These are phyloP conservation scores for Drosophila lacicola DNA, from an alignment of 2,888 invertebrate species.

Conservation along the genomic window DNA sequence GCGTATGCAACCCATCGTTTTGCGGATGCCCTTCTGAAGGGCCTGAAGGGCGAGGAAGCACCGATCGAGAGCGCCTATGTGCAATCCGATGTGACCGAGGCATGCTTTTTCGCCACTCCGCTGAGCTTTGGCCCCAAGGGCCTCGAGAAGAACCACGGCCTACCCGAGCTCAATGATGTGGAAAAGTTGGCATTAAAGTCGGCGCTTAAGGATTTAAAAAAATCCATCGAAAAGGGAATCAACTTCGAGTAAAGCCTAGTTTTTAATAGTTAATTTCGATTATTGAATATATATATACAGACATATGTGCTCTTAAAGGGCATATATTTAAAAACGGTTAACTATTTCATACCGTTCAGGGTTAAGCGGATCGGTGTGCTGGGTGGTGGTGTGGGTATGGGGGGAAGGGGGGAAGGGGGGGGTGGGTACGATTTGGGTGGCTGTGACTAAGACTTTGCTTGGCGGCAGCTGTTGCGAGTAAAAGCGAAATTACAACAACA, in stretches of 20 bases:
- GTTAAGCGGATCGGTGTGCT: not conserved
- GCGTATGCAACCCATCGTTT: constrained; percentile 97
- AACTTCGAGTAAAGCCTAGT: not conserved
- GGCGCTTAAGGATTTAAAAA: constrained; percentile 94
- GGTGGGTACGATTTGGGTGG: constrained; percentile 1
- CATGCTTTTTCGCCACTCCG: constrained; percentile 96
- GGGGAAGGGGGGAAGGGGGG: no score
- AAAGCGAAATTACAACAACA: constrained; percentile 50
- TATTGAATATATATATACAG: not conserved
- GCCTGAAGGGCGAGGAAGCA: constrained; percentile 89
- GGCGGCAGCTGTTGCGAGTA: constrained; percentile 17
- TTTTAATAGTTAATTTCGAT: not conserved
- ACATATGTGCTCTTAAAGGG: no score
- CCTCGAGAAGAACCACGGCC: constrained; percentile 94
- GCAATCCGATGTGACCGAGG: constrained; percentile 92
- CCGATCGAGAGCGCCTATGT: constrained; percentile 96
- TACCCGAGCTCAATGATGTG: constrained; percentile 91
- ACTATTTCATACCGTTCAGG: not conserved
- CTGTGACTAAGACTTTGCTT: not conserved
- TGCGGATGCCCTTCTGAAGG: constrained; percentile 91
- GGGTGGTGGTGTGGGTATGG: not conserved
- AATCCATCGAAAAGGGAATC: constrained; percentile 94
- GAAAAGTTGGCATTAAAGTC: constrained; percentile 91
- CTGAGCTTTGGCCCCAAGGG: constrained; percentile 90
- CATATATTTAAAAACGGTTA: no score